phyloP scores from a whole-genome alignment of 2,797 vertebrate genomes.

The Bovichtus variegatus region DNA sequence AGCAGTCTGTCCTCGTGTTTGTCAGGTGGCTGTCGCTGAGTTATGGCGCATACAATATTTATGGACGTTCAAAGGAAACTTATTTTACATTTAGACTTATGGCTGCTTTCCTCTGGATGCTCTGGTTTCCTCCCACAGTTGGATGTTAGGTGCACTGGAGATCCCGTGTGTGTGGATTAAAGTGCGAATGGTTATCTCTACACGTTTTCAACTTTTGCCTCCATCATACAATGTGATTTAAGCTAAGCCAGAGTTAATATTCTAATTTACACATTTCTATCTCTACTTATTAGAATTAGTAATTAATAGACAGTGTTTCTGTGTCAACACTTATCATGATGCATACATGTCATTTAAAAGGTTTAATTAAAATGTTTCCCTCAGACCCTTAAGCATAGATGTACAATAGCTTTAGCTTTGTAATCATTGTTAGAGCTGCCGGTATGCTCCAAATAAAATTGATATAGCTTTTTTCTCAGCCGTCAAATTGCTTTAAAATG shows the following conservation, averaged over 20 bases:
- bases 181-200: background rate
- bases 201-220: background rate
- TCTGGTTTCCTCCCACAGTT: background rate
- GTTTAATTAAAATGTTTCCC: background rate
- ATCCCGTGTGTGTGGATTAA: background rate
- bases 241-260: background rate
- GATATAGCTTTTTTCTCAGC: background rate
- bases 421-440: background rate
- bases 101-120: background rate
- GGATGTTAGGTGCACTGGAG: background rate
- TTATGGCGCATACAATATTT: background rate
- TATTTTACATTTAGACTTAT: background rate
- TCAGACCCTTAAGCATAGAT: background rate
- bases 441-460: background rate
- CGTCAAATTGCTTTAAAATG: slow-evolving; percentile 1
- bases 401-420: background rate
- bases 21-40: background rate
- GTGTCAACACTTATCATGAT: background rate
- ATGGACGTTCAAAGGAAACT: background rate
- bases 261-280: background rate
- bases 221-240: background rate
- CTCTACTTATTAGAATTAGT: too few relatives aligned
- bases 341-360: background rate
- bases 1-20: background rate
- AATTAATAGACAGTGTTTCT: background rate